Evolutionary conservation across 2,797 vertebrate genomes (phyloP).

Genomic region (Hydrophis major): DNA sequence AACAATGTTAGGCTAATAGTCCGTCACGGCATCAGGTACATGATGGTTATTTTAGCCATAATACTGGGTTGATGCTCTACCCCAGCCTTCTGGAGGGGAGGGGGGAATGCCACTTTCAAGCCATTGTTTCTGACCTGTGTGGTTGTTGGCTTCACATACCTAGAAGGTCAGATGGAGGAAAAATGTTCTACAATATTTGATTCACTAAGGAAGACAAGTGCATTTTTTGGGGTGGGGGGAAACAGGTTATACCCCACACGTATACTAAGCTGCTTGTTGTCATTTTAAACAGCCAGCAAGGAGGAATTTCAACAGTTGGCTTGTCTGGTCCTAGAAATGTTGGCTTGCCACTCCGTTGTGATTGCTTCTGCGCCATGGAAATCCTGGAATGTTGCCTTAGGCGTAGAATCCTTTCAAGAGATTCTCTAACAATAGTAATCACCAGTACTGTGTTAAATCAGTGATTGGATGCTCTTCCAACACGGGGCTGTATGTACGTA

Average conservation of each 20-base stretch:
- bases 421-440: fast-evolving
- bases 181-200: neutral
- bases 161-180: neutral
- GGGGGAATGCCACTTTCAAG: neutral
- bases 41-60: neutral
- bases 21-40: neutral
- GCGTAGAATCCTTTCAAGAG: neutral
- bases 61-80: neutral
- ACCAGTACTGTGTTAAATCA: neutral
- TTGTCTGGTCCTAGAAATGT: neutral
- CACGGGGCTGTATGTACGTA: neutral
- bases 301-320: neutral
- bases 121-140: neutral
- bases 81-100: neutral
- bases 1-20: neutral
- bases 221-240: fast-evolving
- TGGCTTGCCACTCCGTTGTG: neutral
- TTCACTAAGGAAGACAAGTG: neutral
- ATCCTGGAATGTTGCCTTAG: constrained; percentile 24
- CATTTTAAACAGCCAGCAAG: neutral
- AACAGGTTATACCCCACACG: neutral
- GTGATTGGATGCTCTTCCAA: neutral
- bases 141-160: neutral
- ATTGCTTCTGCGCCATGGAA: neutral
- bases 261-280: neutral